Conservation (phyloP, 1,140 invertebrate genomes). For the Galendromus occidentalis region DNA sequence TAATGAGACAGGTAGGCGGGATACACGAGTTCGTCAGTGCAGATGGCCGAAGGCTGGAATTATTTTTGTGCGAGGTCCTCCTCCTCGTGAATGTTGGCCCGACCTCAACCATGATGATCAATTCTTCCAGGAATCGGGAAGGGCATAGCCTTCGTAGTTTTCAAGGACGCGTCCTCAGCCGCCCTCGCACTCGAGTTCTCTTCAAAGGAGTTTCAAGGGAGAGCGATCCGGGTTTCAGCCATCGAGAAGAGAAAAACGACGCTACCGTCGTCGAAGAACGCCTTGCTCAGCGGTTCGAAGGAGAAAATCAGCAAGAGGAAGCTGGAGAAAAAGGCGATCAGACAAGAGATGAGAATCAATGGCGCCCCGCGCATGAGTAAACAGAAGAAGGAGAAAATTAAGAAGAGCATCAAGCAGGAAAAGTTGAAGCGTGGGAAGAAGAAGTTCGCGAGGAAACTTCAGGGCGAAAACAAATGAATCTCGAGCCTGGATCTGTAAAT, state of each 20-base stretch:
- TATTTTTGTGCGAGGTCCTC: no score
- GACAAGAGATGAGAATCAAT: neutral
- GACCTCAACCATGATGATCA: no score
- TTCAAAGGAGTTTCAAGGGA: neutral
- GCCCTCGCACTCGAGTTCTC: neutral
- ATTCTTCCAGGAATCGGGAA: neutral
- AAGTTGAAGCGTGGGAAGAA: neutral
- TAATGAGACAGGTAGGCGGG: neutral
- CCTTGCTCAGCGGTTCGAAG: neutral
- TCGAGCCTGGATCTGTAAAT: no score
- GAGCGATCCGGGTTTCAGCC: neutral
- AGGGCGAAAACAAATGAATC: neutral
- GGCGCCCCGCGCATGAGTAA: neutral
- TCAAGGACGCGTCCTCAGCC: neutral
- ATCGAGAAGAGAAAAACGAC: neutral
- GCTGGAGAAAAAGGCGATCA: neutral
- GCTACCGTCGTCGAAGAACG: neutral
- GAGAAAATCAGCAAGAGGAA: constrained; percentile 5
- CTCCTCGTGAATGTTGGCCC: no score
- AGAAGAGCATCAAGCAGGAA: neutral
- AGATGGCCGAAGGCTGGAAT: no score
- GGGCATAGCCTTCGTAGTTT: neutral
- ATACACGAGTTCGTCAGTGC: no score
- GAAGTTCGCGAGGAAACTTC: neutral
- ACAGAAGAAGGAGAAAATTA: neutral